phyloP scores from a whole-genome alignment of 2,797 vertebrate species.

The Lateolabrax maculatus region DNA sequence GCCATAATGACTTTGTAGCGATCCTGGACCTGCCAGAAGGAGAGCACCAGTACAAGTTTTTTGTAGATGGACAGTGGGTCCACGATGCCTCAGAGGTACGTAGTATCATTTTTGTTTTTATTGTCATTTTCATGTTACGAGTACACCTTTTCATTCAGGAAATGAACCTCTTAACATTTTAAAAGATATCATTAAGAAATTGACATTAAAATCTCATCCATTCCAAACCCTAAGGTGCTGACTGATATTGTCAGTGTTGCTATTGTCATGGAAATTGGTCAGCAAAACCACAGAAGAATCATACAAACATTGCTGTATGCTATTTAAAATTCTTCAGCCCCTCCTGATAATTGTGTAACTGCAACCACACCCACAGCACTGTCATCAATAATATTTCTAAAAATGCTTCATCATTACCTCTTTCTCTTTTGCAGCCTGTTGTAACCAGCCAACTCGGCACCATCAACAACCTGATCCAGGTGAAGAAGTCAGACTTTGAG shows the following conservation, averaged over 20 bases:
- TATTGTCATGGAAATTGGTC: not conserved
- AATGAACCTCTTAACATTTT: no score
- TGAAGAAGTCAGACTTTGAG: conserved; percentile 99
- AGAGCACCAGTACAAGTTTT: conserved; percentile 99
- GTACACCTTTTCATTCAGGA: not conserved
- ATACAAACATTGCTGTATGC: not conserved
- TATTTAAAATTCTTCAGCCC: not conserved
- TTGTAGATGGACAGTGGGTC: conserved; percentile 98
- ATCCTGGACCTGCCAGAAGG: conserved; percentile 97
- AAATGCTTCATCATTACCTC: not conserved
- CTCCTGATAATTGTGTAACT: not conserved
- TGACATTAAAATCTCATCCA: not conserved
- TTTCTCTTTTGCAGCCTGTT: conserved; percentile 86
- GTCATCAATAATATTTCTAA: not conserved
- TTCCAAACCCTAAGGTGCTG: not conserved
- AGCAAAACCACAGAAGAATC: not conserved
- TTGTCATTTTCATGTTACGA: not conserved
- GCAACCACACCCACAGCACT: not conserved
- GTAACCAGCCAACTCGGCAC: conserved; percentile 98
- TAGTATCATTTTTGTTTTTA: not conserved
- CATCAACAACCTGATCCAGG: conserved; percentile 97
- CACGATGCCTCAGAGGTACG: conserved; percentile 95
- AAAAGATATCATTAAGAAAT: not conserved
- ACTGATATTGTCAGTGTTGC: not conserved
- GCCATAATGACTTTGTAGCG: conserved; percentile 98